Percentiles rank a stretch among this genome's conserved stretches.
phyloP scores from a whole-genome alignment of 2,113 vertebrate species.

The Rissa tridactyla region DNA sequence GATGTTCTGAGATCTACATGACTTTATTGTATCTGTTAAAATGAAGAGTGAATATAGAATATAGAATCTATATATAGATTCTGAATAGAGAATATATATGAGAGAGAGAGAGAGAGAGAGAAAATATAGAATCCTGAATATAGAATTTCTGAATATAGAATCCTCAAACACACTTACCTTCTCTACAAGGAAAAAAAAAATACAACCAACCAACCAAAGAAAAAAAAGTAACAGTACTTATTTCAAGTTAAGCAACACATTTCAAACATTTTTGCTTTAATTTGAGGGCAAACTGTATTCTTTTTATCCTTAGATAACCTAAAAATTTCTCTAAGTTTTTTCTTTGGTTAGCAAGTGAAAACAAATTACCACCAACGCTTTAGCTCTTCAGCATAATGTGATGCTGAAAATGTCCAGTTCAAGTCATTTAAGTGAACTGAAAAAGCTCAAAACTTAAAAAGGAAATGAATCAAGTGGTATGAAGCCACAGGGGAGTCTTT shows the following conservation, averaged over 20 bases:
- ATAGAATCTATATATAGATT: no score
- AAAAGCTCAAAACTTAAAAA: not conserved
- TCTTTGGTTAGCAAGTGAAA: not conserved
- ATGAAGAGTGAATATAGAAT: not conserved
- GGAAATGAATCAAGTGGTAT: not conserved
- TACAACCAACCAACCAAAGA: fast-evolving
- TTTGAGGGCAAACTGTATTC: not conserved
- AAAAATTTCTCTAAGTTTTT: not conserved
- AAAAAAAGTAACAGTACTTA: not conserved
- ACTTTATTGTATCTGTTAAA: not conserved
- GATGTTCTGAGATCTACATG: not conserved
- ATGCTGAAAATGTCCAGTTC: not conserved
- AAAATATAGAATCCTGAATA: no score
- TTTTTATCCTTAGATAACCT: not conserved
- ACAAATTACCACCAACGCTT: not conserved
- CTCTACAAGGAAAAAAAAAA: fast-evolving
- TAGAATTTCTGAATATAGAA: not conserved
- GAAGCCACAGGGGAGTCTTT: not conserved
- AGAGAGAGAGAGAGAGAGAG: no score
- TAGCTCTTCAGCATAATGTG: not conserved
- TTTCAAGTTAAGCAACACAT: not conserved
- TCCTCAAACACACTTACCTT: not conserved
- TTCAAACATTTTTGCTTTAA: not conserved
- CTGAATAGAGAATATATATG: not conserved
- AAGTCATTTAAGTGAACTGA: not conserved